phyloP scores from a whole-genome alignment of 2,797 vertebrate genomes.

The Falco concolor region DNA sequence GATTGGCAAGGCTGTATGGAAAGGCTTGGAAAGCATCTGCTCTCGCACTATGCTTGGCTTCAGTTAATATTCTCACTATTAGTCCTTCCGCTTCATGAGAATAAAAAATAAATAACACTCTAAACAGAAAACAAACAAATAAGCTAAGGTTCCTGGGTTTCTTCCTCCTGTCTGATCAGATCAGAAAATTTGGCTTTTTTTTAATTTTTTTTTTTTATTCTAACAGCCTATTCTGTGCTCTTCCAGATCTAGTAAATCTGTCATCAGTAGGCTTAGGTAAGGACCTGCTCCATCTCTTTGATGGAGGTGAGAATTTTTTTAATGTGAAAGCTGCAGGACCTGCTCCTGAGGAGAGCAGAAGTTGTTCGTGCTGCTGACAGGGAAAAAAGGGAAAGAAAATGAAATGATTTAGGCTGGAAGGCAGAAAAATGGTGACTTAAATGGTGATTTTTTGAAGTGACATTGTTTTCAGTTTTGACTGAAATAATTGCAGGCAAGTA shows the following conservation, averaged over 20 bases:
- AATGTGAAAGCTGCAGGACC: not conserved
- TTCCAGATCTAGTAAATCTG: not conserved
- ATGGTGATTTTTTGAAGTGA: not conserved
- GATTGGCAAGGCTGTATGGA: not conserved
- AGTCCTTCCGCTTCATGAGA: slow-evolving; percentile 17
- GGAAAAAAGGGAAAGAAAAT: not conserved
- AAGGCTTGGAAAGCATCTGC: slow-evolving; percentile 57
- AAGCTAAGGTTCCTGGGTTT: not conserved
- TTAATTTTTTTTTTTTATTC: slow-evolving; percentile 4
- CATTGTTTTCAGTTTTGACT: not conserved
- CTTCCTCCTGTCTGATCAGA: slow-evolving; percentile 16
- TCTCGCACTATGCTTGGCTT: slow-evolving; percentile 41
- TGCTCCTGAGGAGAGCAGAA: not conserved
- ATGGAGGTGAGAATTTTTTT: not conserved
- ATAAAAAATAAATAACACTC: slow-evolving; percentile 32
- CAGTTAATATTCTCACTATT: slow-evolving; percentile 33
- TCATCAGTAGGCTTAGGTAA: not conserved
- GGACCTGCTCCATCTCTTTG: not conserved
- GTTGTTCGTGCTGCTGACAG: not conserved
- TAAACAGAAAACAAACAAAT: slow-evolving; percentile 45
- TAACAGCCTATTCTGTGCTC: not conserved
- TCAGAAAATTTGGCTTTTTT: slow-evolving; percentile 22
- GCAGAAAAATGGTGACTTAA: not conserved
- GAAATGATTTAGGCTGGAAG: not conserved
- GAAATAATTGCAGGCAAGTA: not conserved